Percentiles rank a stretch among this genome's conserved stretches.
Evolutionary conservation across 2,888 invertebrate genomes (phyloP).

Genomic region (Kuschelorhynchus macadamiae): DNA sequence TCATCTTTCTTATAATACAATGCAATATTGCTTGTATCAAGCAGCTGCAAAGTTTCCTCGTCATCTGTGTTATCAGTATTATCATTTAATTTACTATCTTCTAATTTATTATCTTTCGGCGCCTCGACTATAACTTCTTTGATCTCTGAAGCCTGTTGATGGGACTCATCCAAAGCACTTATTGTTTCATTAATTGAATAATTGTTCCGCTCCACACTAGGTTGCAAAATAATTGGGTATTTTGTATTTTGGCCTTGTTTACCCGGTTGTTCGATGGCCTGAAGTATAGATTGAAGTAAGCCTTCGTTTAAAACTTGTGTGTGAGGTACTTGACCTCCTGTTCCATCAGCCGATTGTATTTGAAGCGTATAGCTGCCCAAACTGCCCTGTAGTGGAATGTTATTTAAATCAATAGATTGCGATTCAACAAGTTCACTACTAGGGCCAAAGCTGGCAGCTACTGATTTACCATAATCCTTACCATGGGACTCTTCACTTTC

Average conservation of each 20-base stretch:
- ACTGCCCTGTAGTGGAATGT: conserved; percentile 73
- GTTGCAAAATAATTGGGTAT: conserved; percentile 60
- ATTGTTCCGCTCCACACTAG: conserved; percentile 56
- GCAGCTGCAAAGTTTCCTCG: conserved; percentile 65
- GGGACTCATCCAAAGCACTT: conserved; percentile 17
- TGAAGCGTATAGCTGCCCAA: conserved; percentile 81
- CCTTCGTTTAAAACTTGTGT: conserved; percentile 85
- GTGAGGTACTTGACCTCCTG: conserved; percentile 73
- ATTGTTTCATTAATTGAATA: conserved; percentile 52
- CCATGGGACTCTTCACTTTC: conserved; percentile 54
- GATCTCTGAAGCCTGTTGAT: conserved; percentile 41
- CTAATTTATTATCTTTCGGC: conserved; percentile 31
- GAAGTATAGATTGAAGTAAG: conserved; percentile 83
- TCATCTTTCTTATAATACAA: conserved; percentile 70
- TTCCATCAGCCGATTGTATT: conserved; percentile 79
- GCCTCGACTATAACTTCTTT: conserved; percentile 42
- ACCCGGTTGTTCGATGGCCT: conserved; percentile 83
- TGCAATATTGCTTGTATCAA: conserved; percentile 74
- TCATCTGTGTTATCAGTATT: conserved; percentile 53
- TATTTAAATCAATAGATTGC: conserved; percentile 66
- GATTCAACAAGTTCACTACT: conserved; percentile 65
- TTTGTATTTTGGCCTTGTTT: conserved; percentile 56
- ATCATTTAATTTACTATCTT: conserved; percentile 51
- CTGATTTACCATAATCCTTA: conserved; percentile 62
- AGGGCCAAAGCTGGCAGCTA: conserved; percentile 64